phyloP scores from a whole-genome alignment of 1,140 invertebrate genomes.

The Samia ricini region DNA sequence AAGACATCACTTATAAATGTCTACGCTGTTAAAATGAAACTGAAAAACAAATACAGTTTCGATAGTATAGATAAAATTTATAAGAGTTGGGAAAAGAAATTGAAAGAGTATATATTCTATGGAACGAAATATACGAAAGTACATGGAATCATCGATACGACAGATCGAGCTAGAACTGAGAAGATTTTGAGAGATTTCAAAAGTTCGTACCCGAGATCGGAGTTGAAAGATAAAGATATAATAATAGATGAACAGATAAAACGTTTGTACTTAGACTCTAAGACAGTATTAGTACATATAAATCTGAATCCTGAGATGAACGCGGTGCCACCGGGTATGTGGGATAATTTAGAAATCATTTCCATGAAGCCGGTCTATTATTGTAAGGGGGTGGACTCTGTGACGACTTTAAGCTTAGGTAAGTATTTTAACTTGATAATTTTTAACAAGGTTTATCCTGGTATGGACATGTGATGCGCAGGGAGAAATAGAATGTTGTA shows the following conservation, averaged over 20 bases:
- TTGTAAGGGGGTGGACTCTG: conserved; percentile 25
- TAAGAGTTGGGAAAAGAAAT: conserved; percentile 36
- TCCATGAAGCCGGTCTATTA: conserved; percentile 59
- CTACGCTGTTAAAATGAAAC: conserved; percentile 46
- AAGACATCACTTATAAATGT: conserved; percentile 40
- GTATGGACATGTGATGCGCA: too few relatives aligned
- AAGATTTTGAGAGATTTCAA: conserved; percentile 30
- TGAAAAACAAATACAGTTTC: conserved; percentile 29
- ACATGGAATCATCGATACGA: conserved; percentile 24
- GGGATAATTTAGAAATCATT: conserved; percentile 46
- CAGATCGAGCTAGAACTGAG: conserved; percentile 24
- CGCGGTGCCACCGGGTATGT: conserved; percentile 40
- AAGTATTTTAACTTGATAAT: conserved; percentile 15
- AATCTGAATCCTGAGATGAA: conserved; percentile 41
- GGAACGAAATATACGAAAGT: conserved; percentile 39
- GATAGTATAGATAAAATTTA: conserved; percentile 37
- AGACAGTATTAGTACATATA: conserved; percentile 44
- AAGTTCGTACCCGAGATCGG: conserved; percentile 6
- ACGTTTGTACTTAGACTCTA: conserved; percentile 46
- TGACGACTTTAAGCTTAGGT: conserved; percentile 35
- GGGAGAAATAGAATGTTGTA: too few relatives aligned
- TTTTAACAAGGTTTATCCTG: conserved; percentile 2
- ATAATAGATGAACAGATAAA: conserved; percentile 37
- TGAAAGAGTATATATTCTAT: conserved; percentile 53
- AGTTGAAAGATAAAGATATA: not conserved